Base-by-base conservation (phyloP, 2,888 invertebrate genomes). In the Synanthedon vespiformis region DNA sequence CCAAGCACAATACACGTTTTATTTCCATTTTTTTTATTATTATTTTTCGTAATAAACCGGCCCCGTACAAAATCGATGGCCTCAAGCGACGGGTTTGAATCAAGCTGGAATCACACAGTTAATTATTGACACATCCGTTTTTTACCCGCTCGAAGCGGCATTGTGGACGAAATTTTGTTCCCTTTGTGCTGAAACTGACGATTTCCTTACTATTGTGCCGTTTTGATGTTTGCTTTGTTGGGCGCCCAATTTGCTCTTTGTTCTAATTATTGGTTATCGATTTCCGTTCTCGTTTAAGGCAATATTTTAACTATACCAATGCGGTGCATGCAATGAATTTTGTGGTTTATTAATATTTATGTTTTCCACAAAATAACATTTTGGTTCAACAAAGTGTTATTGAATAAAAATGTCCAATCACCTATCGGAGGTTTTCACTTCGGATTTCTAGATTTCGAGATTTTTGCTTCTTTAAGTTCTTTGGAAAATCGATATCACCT, bases 121-220 rank as follows among this genome's bases (percentile, higher is more conserved):
- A 86, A 86, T 86, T 85, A 86, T 85, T 82, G 85, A 85, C 85
- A 83, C 85, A 83, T 84, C 85, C 83, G 81, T 79, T 83, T 84
- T 80, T 84, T 81, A 67, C 62, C 60, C 64, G 58, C 62, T 60
- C 63, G 67, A 67, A 65, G 64, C 62, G 57, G 67, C 72, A 74
- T 80, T 80, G 80, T 80, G 74, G 74, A 70, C 61, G 73, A 74
- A 74, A 77, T 75, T 73, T 73, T 74, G 73, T 76, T 67, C 68
- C 72, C 65, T 72, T 77, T 79, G 74, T 77, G 56, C 67, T 69
- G 69, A 68, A 81, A 77, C 72, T 73, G 79, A 72, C 77, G 76
- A 72, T 77, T 80, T 83, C 82, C 82, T 82, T 77, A 70, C 74
- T 73, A 75, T 81, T 81, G 74, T 80, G 56, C 65, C 54, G 62